These are phyloP conservation scores for Rallus limicola DNA, from an alignment of 2,113 vertebrate genomes.

Conservation along the genomic window DNA sequence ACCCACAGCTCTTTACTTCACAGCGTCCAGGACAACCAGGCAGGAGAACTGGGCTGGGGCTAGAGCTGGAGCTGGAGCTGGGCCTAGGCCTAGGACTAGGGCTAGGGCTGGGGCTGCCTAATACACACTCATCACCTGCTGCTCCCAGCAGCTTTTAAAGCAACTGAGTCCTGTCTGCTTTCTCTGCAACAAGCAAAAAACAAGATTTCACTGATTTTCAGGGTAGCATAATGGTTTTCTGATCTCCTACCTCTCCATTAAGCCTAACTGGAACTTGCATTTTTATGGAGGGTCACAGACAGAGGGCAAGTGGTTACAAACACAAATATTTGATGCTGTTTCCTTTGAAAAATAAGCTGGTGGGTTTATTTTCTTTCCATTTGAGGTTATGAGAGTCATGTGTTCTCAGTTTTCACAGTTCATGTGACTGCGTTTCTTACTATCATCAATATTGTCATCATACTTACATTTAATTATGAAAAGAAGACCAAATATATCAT, in stretches of 20 bases:
- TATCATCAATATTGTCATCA: background rate
- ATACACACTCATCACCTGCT: fast-evolving
- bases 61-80: background rate
- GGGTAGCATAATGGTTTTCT: background rate
- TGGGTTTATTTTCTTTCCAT: background rate
- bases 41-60: background rate
- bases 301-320: background rate
- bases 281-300: background rate
- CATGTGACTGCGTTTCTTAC: background rate
- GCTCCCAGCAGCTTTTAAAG: background rate
- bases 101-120: background rate
- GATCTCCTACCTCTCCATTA: background rate
- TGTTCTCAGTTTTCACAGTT: background rate
- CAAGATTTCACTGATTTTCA: background rate
- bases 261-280: background rate
- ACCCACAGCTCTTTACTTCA: background rate
- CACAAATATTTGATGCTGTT: background rate
- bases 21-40: background rate
- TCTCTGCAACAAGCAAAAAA: background rate
- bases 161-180: background rate
- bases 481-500: background rate
- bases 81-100: too few species aligned
- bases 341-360: background rate
- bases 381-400: background rate
- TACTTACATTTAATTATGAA: background rate